Base-by-base conservation (phyloP, 2,113 vertebrate species). In the Serilophus lunatus region DNA sequence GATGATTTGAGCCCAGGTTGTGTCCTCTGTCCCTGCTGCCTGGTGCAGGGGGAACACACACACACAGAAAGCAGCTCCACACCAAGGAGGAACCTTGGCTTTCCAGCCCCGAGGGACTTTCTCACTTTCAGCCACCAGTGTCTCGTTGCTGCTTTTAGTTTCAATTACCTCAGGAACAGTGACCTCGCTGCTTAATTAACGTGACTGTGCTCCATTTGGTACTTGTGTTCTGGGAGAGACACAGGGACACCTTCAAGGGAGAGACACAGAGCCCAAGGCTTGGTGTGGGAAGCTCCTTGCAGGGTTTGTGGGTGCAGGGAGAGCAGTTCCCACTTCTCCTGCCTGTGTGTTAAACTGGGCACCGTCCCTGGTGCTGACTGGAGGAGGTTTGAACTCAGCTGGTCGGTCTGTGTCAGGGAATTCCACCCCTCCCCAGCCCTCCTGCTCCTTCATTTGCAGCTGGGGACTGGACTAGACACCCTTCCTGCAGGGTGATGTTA, bases 231-330 rank as follows among this genome's bases (percentile, higher is more conserved):
- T 29, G 26, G 11, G 79, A 53, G 15, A 50, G 44, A 51, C 28
- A 29, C 1, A 13, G 18, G 45, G 54, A 25, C n/a, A 11, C 5
- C 28, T 66, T 33, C 0, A 2, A 33, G 61, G 38, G 18, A 44
- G 35, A 47, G 31, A 31, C 19, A 44, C 3, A 7, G 15, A 31
- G 51, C 23, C 7, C 0, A 19, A 5, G 3, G 5, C 1, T 50
- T 53, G 3, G 29, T 4, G 10, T 18, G 53, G 54, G 71, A 59
- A 45, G 44, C 33, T 78, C 61, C 47, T 29, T 8, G 20, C 40
- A 18, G 35, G 23, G 13, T 45, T 44, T 12, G 12, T 3, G 23
- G 20, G 20, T 3, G 3, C 0, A 0, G 19, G 11, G 50, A 8
- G 31, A 36, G 6, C 29, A 12, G 15, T 13, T n/a, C 29, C 54